phyloP scores from a whole-genome alignment of 2,113 vertebrate species.

The Stegastes partitus region DNA sequence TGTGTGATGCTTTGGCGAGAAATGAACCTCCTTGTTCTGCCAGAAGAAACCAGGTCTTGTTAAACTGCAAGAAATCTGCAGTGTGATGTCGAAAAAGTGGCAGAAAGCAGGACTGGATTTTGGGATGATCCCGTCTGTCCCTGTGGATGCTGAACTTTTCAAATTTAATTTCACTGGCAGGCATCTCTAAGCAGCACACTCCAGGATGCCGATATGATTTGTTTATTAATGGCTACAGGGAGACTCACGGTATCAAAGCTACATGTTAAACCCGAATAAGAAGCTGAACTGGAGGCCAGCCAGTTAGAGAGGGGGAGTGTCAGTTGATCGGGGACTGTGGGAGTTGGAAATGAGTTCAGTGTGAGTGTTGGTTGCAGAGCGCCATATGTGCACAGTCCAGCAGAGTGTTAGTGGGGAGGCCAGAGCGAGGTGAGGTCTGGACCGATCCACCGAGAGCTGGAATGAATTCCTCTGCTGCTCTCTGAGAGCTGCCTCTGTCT shows the following conservation, averaged over 20 bases:
- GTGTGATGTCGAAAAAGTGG: too few relatives aligned
- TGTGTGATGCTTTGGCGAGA: neutral
- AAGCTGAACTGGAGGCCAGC: neutral
- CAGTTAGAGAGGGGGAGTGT: neutral
- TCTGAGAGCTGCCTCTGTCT: conserved; percentile 51
- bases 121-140: too few relatives aligned
- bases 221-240: neutral
- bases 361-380: conserved; percentile 15
- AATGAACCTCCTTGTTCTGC: neutral
- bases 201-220: neutral
- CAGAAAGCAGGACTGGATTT: too few relatives aligned
- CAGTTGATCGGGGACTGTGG: neutral
- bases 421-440: conserved; percentile 29
- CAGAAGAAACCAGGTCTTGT: neutral
- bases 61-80: neutral
- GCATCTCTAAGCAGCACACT: neutral
- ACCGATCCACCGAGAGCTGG: conserved; percentile 55
- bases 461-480: conserved; percentile 41
- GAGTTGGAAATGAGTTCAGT: conserved; percentile 40
- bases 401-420: conserved; percentile 45
- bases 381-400: conserved; percentile 23
- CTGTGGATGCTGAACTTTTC: neutral
- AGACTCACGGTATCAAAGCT: neutral
- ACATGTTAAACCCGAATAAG: neutral
- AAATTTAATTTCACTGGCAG: neutral